These are phyloP conservation scores for Dryocosmus kuriphilus DNA, from an alignment of 2,888 invertebrate genomes.

Conservation along the genomic window DNA sequence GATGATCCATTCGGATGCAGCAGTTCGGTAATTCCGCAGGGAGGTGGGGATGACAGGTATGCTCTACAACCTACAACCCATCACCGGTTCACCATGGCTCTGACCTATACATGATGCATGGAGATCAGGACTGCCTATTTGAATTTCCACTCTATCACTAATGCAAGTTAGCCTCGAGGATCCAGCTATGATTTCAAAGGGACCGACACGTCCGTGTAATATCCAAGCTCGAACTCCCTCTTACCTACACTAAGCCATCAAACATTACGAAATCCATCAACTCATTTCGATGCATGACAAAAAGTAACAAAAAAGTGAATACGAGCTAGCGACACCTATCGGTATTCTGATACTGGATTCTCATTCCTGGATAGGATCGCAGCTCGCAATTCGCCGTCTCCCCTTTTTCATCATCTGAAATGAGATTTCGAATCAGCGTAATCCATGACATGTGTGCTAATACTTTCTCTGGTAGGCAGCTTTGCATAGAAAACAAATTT, in stretches of 20 bases:
- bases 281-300: slow-evolving; percentile 39
- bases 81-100: slow-evolving; percentile 75
- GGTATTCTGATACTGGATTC: slow-evolving; percentile 21
- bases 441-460: neutral
- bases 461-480: neutral
- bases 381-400: slow-evolving; percentile 7
- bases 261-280: slow-evolving; percentile 16
- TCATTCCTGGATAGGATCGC: slow-evolving; percentile 1
- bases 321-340: neutral
- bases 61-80: slow-evolving; percentile 76
- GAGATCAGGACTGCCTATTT: slow-evolving; percentile 45
- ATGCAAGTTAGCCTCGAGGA: slow-evolving; percentile 43
- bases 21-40: slow-evolving; percentile 52
- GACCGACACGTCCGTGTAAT: slow-evolving; percentile 11
- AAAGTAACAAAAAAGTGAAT: slow-evolving; percentile 8
- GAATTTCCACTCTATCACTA: slow-evolving; percentile 50
- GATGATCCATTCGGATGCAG: slow-evolving; percentile 45
- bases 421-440: neutral
- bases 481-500: neutral
- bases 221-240: neutral
- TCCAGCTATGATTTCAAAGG: slow-evolving; percentile 32
- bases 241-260: neutral
- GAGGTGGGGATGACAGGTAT: slow-evolving; percentile 62
- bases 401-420: slow-evolving; percentile 17
- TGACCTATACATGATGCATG: slow-evolving; percentile 46